Evolutionary conservation across 2,113 vertebrate species (phyloP), one percentile per base, ranked within the genome.

Genomic region (Hepsetus odoe): DNA sequence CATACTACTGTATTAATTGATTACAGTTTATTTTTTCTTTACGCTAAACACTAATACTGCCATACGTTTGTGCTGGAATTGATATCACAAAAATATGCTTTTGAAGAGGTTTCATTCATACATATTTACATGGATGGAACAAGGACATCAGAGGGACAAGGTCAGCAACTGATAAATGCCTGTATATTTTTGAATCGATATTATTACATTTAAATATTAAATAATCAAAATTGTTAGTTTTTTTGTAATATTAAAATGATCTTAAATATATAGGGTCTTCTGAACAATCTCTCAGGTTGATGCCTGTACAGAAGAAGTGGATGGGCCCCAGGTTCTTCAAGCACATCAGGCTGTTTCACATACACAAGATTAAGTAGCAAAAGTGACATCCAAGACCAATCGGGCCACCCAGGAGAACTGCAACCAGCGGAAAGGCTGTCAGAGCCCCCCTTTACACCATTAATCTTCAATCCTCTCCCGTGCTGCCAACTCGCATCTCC

Each of bases 321-420:
- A 82, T 85, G 80, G 90, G 62, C 42, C 71, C 13, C 76, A 86
- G 91, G 90, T 89, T 94, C 91, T 91, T 92, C 90, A 92, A 93
- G 94, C 91, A 92, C 85, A 80, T 95, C 94, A 93, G 94, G 90
- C 95, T 95, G 94, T 90, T 95, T 96, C 95, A 96, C 94, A 97
- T 95, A 96, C 93, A 94, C 94, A 96, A 98, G 96, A 98, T 97
- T 97, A 97, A 98, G 97, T 96, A 97, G 96, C 95, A 94, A 92
- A 93, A 95, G 96, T 97, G 96, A 98, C 97, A 98, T 96, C 96
- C 95, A 98, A 97, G 96, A 97, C 95, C 96, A 96, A 93, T 94
- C 81, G 84, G 96, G 96, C 97, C 97, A 99, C 97, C 96, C 97
- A 97, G 92, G 94, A 97, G 95, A 91, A 94, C 91, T 90, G 92